phyloP scores from a whole-genome alignment of 2,888 invertebrate genomes.

The Theristus sp. region DNA sequence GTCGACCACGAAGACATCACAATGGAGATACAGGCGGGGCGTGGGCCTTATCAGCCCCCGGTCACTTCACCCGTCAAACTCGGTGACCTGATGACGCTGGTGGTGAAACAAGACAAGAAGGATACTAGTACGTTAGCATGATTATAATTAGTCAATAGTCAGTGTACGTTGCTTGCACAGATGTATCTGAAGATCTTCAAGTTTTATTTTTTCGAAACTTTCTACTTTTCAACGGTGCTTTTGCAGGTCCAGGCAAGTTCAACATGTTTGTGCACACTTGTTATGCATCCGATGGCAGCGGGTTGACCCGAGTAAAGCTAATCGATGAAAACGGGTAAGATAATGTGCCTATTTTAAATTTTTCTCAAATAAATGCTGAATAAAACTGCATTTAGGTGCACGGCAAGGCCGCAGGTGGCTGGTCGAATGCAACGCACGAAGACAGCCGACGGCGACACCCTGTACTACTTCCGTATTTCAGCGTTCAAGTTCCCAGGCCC shows the following conservation, averaged over 20 bases:
- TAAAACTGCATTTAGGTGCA: constrained; percentile 13
- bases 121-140: constrained; percentile 9
- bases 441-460: not conserved
- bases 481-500: constrained; percentile 23
- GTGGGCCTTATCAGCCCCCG: constrained; percentile 16
- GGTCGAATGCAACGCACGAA: constrained; percentile 13
- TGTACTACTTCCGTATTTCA: constrained; percentile 8
- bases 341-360: not conserved
- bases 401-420: constrained; percentile 18
- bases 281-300: constrained; percentile 22
- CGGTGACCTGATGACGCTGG: constrained; percentile 23
- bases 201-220: not conserved
- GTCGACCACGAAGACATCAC: constrained; percentile 10
- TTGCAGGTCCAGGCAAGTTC: constrained; percentile 12
- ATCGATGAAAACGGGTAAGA: constrained; percentile 20
- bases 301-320: constrained; percentile 16
- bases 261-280: constrained; percentile 26
- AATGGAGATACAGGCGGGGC: constrained; percentile 21
- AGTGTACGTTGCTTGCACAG: too few relatives aligned
- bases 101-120: constrained; percentile 14
- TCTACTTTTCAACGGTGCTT: not conserved
- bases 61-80: constrained; percentile 20
- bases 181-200: too few relatives aligned
- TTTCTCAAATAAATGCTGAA: too few relatives aligned
- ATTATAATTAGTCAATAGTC: not conserved